Evolutionary conservation across 2,797 vertebrate species (phyloP).

Genomic region (Spheniscus humboldti): DNA sequence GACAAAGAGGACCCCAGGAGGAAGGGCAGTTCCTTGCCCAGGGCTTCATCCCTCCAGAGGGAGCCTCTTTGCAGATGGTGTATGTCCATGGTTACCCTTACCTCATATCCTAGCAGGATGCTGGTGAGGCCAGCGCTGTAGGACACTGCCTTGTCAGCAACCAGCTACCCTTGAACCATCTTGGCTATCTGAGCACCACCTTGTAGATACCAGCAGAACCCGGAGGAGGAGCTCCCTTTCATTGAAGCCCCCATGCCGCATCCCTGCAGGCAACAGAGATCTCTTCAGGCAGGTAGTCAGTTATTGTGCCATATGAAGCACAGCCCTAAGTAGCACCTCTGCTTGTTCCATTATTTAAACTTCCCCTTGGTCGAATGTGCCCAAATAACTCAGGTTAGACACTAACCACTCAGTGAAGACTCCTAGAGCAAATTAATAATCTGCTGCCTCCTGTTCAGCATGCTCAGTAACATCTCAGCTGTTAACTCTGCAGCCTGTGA

Average conservation of each 20-base stretch:
- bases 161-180: not conserved
- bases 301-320: not conserved
- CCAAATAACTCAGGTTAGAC: not conserved
- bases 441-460: not conserved
- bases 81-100: not conserved
- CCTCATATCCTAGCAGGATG: not conserved
- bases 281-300: not conserved
- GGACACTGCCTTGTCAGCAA: not conserved
- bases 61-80: not conserved
- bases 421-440: not conserved
- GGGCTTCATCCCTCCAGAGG: not conserved
- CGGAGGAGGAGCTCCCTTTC: not conserved
- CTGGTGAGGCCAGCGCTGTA: not conserved
- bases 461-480: slow-evolving; percentile 33
- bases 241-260: not conserved
- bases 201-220: not conserved
- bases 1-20: not conserved
- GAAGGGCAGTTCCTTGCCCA: not conserved
- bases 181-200: not conserved
- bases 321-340: not conserved
- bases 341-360: not conserved
- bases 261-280: not conserved
- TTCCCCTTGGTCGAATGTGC: not conserved
- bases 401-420: not conserved
- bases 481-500: slow-evolving; percentile 26